phyloP scores from a whole-genome alignment of 1,140 invertebrate genomes.

The Pogonus chalceus region DNA sequence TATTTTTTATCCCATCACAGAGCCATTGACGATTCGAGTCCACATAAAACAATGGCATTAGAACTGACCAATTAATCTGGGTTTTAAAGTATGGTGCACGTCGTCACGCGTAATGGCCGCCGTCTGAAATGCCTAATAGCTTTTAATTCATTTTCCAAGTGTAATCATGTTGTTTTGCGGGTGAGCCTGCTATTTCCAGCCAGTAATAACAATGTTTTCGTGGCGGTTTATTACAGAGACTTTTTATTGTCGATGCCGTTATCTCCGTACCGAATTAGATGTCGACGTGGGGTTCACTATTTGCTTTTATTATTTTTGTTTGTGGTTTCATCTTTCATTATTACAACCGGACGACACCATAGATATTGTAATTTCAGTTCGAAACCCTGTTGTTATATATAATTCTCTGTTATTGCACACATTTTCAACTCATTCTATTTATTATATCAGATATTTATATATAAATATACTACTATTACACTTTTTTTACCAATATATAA shows the following conservation, averaged over 20 bases:
- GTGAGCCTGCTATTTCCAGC: slow-evolving; percentile 13
- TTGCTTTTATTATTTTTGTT: background rate
- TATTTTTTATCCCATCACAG: slow-evolving; percentile 2
- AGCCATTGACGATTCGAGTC: background rate
- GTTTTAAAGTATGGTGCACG: background rate
- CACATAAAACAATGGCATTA: slow-evolving; percentile 18
- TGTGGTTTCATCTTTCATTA: too few relatives aligned
- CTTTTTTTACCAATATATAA: too few relatives aligned
- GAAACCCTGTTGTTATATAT: too few relatives aligned
- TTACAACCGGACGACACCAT: too few relatives aligned
- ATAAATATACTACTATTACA: too few relatives aligned
- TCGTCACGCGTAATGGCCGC: slow-evolving; percentile 3
- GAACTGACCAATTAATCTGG: slow-evolving; percentile 14
- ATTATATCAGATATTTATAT: too few relatives aligned
- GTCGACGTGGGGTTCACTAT: too few relatives aligned
- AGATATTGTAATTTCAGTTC: too few relatives aligned
- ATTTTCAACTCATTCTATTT: too few relatives aligned
- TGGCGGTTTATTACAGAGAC: slow-evolving; percentile 1
- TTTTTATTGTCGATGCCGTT: slow-evolving; percentile 6
- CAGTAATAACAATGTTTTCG: slow-evolving; percentile 10
- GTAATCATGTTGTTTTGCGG: slow-evolving; percentile 12
- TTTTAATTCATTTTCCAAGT: slow-evolving; percentile 12
- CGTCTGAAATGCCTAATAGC: background rate
- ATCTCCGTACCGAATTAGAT: too few relatives aligned
- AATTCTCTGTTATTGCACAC: too few relatives aligned